Conservation (phyloP, 2,113 vertebrate genomes). For the Plestiodon gilberti region DNA sequence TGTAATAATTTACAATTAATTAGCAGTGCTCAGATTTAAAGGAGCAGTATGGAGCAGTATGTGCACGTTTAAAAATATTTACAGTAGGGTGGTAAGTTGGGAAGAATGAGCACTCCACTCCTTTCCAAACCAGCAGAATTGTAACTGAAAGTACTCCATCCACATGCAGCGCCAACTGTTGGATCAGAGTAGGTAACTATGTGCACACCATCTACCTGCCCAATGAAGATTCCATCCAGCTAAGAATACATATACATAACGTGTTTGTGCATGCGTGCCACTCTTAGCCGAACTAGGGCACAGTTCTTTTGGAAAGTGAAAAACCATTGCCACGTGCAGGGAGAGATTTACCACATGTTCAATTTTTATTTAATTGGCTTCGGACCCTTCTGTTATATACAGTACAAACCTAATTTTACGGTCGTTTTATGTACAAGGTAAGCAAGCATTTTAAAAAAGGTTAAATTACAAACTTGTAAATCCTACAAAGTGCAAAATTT, state of each 20-base stretch:
- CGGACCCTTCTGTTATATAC: slow-evolving; percentile 87
- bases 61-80: too few relatives aligned
- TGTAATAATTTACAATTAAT: too few relatives aligned
- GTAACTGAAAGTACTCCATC: not conserved
- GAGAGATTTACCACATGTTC: slow-evolving; percentile 56
- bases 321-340: slow-evolving; percentile 29
- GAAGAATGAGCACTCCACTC: too few relatives aligned
- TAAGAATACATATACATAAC: too few relatives aligned
- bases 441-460: slow-evolving; percentile 87
- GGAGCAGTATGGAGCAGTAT: not conserved
- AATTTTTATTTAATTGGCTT: slow-evolving; percentile 80
- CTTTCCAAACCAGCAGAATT: not conserved
- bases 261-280: too few relatives aligned
- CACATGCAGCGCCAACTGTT: not conserved
- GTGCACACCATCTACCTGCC: too few relatives aligned
- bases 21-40: not conserved
- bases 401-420: slow-evolving; percentile 89
- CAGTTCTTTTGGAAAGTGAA: not conserved
- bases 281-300: not conserved
- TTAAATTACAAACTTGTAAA: slow-evolving; percentile 87
- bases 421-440: slow-evolving; percentile 85
- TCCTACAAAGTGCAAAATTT: slow-evolving; percentile 94
- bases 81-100: not conserved
- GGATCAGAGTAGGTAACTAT: not conserved
- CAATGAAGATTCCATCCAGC: too few relatives aligned